A percentile compares a stretch with the other conserved stretches of the same genome.
phyloP scores from a whole-genome alignment of 2,888 invertebrate species.

The Luperina testacea region DNA sequence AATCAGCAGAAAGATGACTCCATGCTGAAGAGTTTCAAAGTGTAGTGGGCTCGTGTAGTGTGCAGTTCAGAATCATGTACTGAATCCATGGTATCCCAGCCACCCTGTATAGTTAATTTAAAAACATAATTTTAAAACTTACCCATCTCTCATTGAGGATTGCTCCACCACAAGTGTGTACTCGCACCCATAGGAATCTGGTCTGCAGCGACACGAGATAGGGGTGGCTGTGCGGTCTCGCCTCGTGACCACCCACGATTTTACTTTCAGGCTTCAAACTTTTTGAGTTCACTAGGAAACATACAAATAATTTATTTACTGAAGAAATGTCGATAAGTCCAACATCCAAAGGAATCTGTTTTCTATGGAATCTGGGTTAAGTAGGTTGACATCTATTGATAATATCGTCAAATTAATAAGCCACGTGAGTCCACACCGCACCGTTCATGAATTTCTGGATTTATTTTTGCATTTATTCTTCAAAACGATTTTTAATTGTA shows the following conservation, averaged over 20 bases:
- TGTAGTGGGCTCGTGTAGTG: no score
- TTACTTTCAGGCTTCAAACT: slow-evolving; percentile 63
- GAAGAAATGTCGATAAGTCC: neutral
- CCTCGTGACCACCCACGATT: slow-evolving; percentile 84
- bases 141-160: slow-evolving; percentile 85
- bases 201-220: slow-evolving; percentile 87
- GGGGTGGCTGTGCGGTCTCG: slow-evolving; percentile 82
- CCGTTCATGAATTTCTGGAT: neutral
- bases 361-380: neutral
- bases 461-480: neutral
- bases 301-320: neutral
- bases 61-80: no score
- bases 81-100: no score
- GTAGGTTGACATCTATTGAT: neutral
- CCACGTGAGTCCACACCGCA: neutral
- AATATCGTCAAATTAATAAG: neutral
- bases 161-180: slow-evolving; percentile 85
- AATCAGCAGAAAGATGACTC: neutral
- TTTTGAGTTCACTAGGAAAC: slow-evolving; percentile 39
- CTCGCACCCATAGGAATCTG: slow-evolving; percentile 78
- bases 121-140: slow-evolving; percentile 49
- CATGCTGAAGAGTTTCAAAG: neutral
- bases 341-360: neutral
- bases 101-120: no score
- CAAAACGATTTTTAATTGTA: neutral